Evolutionary conservation across 2,113 vertebrate species (phyloP).

Genomic region (Platysteira castanea): DNA sequence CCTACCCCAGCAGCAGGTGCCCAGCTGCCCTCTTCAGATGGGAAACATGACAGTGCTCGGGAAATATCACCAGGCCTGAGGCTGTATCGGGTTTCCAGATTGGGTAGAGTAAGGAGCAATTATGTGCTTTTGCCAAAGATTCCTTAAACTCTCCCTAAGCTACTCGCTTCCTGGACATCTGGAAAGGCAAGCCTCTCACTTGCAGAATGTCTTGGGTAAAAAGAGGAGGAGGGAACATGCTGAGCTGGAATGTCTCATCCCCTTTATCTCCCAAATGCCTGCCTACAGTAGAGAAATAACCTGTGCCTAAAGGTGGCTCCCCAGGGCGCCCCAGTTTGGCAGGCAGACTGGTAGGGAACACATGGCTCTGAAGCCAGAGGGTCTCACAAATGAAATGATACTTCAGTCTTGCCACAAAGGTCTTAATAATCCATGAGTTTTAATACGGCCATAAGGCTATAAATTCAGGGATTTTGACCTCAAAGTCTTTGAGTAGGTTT

Average conservation of each 20-base stretch:
- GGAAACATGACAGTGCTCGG: background rate
- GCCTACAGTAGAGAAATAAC: background rate
- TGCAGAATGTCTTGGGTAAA: background rate
- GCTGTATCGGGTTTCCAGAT: background rate
- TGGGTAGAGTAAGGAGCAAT: background rate
- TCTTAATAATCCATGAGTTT: slow-evolving; percentile 6
- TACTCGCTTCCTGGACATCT: background rate
- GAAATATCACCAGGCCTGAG: background rate
- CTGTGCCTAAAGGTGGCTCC: background rate
- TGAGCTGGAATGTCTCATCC: background rate
- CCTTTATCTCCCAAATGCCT: background rate
- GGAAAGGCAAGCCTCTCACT: background rate
- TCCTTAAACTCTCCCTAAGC: background rate
- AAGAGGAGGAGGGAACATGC: background rate
- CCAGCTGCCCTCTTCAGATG: background rate
- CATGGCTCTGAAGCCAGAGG: background rate
- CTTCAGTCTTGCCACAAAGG: background rate
- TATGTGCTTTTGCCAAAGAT: background rate
- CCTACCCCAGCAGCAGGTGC: background rate
- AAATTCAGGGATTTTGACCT: slow-evolving; percentile 58
- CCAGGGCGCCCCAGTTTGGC: background rate
- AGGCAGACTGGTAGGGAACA: background rate
- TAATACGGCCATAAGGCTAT: background rate
- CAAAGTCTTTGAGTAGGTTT: background rate
- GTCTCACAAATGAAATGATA: background rate